phyloP scores from a whole-genome alignment of 1,140 invertebrate genomes.

The Glossosoma conforme region DNA sequence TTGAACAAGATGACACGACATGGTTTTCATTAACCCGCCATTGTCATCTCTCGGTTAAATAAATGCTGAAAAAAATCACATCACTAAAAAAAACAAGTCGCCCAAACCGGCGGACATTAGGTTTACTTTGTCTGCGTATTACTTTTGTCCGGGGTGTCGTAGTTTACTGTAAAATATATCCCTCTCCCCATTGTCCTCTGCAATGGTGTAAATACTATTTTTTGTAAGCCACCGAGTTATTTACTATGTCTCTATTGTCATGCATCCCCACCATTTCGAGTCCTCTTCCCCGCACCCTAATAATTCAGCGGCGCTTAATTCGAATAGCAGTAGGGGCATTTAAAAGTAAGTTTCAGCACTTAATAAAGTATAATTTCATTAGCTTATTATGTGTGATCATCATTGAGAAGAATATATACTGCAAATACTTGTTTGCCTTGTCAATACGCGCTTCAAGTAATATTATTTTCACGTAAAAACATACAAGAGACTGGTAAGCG shows the following conservation, averaged over 20 bases:
- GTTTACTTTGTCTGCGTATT: conserved; percentile 16
- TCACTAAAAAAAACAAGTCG: conserved; percentile 14
- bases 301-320: conserved; percentile 17
- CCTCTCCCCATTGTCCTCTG: conserved; percentile 17
- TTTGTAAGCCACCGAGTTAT: conserved; percentile 26
- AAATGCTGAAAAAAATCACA: conserved; percentile 15
- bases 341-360: background rate
- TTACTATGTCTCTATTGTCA: conserved; percentile 24
- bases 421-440: background rate
- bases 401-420: background rate
- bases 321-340: background rate
- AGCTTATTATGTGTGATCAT: background rate
- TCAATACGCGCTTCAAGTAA: too few relatives aligned
- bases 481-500: too few relatives aligned
- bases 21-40: conserved; percentile 23
- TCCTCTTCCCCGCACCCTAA: conserved; percentile 1
- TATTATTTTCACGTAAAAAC: too few relatives aligned
- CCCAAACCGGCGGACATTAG: conserved; percentile 3
- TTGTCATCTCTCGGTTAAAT: conserved; percentile 11
- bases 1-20: too few relatives aligned
- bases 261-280: conserved; percentile 11
- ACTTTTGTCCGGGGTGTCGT: conserved; percentile 24
- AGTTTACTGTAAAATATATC: conserved; percentile 27
- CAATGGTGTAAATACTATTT: conserved; percentile 26
- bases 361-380: background rate